Evolutionary conservation across 2,797 vertebrate species (phyloP).

Genomic region (Denticeps clupeoides): DNA sequence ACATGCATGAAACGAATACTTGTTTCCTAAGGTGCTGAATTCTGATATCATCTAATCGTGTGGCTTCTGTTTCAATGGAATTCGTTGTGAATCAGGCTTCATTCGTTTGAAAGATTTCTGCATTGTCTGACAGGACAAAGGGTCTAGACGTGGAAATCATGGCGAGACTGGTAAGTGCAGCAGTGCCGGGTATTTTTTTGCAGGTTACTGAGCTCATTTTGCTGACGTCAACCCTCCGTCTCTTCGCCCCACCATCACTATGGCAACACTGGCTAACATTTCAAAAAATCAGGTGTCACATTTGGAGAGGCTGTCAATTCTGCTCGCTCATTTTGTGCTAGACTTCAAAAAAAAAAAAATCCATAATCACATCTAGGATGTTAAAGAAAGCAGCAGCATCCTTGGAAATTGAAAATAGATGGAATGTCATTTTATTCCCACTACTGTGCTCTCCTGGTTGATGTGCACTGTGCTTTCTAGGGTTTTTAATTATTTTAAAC

Average conservation of each 20-base stretch:
- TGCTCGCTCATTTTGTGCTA: constrained; percentile 45
- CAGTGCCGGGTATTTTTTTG: constrained; percentile 30
- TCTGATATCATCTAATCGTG: too few species aligned
- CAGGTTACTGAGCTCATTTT: constrained; percentile 46
- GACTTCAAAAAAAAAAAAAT: constrained; percentile 18
- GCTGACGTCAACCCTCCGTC: constrained; percentile 49
- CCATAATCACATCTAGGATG: background rate
- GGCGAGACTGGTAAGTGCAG: constrained; percentile 21
- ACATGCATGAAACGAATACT: too few species aligned
- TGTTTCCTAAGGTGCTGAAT: too few species aligned
- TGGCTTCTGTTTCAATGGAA: too few species aligned
- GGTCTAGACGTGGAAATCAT: background rate
- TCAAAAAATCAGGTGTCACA: constrained; percentile 63
- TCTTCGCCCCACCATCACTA: constrained; percentile 55
- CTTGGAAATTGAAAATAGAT: constrained; percentile 10
- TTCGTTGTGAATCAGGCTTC: background rate
- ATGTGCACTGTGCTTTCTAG: too few species aligned
- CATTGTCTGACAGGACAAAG: background rate
- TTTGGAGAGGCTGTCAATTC: constrained; percentile 57
- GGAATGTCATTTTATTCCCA: too few species aligned
- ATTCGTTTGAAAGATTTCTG: background rate
- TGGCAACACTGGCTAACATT: constrained; percentile 61
- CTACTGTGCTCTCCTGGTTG: too few species aligned
- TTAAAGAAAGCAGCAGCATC: constrained; percentile 15
- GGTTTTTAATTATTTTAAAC: too few species aligned